Percentiles rank a stretch among this genome's conserved stretches.
Evolutionary conservation across 2,888 invertebrate genomes (phyloP).

Genomic region (Eristalis tenax): DNA sequence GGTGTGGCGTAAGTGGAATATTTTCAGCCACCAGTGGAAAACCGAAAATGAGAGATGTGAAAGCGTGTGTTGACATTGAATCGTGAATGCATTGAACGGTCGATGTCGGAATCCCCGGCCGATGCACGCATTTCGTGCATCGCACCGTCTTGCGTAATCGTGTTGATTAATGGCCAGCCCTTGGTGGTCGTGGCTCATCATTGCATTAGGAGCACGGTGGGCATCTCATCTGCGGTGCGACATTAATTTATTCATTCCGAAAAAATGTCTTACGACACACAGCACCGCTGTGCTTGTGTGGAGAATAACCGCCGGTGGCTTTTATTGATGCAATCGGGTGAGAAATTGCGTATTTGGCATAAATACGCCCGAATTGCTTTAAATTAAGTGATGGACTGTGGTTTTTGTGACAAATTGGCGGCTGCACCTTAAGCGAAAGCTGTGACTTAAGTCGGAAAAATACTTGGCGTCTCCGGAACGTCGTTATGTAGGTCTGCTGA

Average conservation of each 20-base stretch:
- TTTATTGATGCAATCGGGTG: not conserved
- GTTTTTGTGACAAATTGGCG: not conserved
- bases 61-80: slow-evolving; percentile 33
- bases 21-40: not conserved
- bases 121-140: not conserved
- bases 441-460: not conserved
- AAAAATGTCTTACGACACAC: not conserved
- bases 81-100: not conserved
- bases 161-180: not conserved
- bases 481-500: too few relatives aligned
- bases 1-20: slow-evolving; percentile 3
- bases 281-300: not conserved
- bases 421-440: not conserved
- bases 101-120: slow-evolving; percentile 12
- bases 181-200: not conserved
- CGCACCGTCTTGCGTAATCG: not conserved
- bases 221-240: not conserved
- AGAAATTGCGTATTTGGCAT: not conserved
- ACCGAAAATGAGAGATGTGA: slow-evolving; percentile 10
- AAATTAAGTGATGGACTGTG: not conserved
- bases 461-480: too few relatives aligned
- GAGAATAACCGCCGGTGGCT: not conserved
- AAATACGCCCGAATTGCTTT: not conserved
- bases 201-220: not conserved
- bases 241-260: not conserved